A percentile compares a stretch with the other conserved stretches of the same genome.
phyloP scores from a whole-genome alignment of 2,888 invertebrate species.

The Chrysolina americana region DNA sequence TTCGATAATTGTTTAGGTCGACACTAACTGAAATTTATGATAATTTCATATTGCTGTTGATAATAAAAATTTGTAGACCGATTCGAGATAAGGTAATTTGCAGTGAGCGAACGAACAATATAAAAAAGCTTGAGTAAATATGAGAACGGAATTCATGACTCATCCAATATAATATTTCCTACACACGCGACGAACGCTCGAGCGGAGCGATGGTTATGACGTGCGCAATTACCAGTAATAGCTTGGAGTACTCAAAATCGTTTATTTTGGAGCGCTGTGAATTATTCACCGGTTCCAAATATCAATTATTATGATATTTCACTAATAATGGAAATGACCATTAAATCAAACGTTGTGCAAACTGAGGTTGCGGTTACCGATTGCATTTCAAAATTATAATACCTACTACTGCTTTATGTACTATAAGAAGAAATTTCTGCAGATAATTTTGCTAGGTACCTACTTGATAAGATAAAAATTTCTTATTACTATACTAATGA shows the following conservation, averaged over 20 bases:
- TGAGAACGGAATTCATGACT: conserved; percentile 43
- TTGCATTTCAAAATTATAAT: neutral
- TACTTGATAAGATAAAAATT: no score
- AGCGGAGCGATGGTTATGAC: conserved; percentile 20
- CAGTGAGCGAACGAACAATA: conserved; percentile 40
- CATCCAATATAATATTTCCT: conserved; percentile 43
- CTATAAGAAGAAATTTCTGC: no score
- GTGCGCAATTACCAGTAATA: conserved; percentile 32
- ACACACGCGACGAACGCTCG: conserved; percentile 40
- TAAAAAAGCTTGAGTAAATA: conserved; percentile 43
- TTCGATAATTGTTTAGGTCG: conserved; percentile 6
- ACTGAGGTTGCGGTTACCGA: neutral
- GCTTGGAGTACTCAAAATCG: conserved; percentile 28
- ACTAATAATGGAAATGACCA: conserved; percentile 6
- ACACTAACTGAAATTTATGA: conserved; percentile 37
- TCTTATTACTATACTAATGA: no score
- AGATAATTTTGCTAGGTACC: no score
- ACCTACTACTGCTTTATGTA: neutral
- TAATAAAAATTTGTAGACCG: conserved; percentile 33
- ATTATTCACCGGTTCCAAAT: conserved; percentile 26
- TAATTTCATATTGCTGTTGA: conserved; percentile 19
- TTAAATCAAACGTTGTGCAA: neutral
- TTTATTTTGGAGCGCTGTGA: conserved; percentile 27
- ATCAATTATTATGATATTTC: conserved; percentile 19
- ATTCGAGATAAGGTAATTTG: conserved; percentile 46